These are phyloP conservation scores for Stratiomys singularior DNA, from an alignment of 2,888 invertebrate genomes.

Conservation along the genomic window DNA sequence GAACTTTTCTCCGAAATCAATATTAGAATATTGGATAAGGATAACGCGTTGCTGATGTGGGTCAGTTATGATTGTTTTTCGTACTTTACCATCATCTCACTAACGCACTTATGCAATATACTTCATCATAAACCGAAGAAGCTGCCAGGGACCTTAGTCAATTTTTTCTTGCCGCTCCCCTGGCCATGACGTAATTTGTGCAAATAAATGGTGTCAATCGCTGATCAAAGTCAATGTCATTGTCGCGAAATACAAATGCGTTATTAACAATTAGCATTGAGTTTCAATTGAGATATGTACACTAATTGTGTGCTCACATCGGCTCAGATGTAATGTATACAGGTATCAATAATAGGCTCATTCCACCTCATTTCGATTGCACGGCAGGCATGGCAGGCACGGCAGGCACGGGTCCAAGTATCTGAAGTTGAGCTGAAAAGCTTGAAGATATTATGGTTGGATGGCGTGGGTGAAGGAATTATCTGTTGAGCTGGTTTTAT, in stretches of 20 bases:
- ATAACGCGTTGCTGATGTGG: too few species aligned
- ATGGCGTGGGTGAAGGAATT: background rate
- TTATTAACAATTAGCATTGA: slow-evolving; percentile 3
- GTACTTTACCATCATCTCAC: background rate
- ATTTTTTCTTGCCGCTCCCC: background rate
- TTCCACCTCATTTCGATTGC: background rate
- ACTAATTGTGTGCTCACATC: background rate
- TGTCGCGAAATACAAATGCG: background rate
- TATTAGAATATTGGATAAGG: too few species aligned
- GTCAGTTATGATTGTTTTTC: too few species aligned
- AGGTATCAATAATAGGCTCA: background rate
- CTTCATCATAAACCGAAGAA: background rate
- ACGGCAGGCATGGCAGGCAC: background rate
- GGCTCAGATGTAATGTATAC: background rate
- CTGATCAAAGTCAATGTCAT: slow-evolving; percentile 37
- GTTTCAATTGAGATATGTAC: background rate
- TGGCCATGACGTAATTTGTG: slow-evolving; percentile 22
- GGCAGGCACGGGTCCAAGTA: background rate
- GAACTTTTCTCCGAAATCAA: too few species aligned
- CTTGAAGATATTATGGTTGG: background rate
- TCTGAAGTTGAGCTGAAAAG: too few species aligned
- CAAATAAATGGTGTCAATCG: slow-evolving; percentile 20
- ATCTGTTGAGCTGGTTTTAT: background rate
- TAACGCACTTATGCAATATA: background rate
- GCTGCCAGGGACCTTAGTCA: background rate